phyloP scores from a whole-genome alignment of 2,113 vertebrate species.

The Coptodon bakossiorum region DNA sequence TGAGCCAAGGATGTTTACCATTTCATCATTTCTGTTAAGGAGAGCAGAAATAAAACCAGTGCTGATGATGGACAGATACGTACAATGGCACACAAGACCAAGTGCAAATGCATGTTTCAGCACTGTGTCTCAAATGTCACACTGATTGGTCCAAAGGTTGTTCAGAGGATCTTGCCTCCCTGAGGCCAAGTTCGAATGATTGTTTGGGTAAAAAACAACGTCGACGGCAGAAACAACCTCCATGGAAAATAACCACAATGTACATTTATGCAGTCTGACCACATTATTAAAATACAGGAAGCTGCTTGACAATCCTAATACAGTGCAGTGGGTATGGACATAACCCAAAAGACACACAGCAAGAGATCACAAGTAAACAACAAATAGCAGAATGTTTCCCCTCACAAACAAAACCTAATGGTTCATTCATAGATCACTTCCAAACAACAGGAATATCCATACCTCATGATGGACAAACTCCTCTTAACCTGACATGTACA shows the following conservation, averaged over 20 bases:
- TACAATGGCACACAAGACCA: neutral
- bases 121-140: neutral
- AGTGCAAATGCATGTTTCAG: neutral
- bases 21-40: neutral
- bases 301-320: neutral
- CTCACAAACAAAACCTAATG: neutral
- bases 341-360: neutral
- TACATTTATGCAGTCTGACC: neutral
- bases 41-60: neutral
- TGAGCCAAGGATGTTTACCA: neutral
- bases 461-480: neutral
- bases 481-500: neutral
- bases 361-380: neutral
- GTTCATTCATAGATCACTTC: neutral
- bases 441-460: neutral
- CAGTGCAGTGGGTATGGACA: neutral
- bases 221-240: neutral
- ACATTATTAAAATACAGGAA: neutral
- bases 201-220: neutral
- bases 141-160: neutral
- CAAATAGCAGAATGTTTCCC: neutral
- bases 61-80: neutral
- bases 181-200: neutral
- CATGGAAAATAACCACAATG: rapidly evolving
- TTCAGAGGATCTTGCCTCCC: neutral